phyloP scores from a whole-genome alignment of 2,888 invertebrate genomes.

The Polydrusus cervinus region DNA sequence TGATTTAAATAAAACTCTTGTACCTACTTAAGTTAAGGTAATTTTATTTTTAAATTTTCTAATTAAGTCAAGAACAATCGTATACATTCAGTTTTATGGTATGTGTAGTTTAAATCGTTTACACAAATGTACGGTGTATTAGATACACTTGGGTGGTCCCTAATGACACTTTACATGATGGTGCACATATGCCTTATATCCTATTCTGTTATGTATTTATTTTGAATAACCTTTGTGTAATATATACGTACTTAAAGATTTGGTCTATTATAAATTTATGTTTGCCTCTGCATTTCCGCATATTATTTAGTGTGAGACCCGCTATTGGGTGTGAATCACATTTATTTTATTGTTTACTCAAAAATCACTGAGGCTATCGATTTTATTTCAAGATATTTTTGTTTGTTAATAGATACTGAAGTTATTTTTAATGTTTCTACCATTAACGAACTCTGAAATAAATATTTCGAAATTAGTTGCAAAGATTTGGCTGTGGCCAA shows the following conservation, averaged over 20 bases:
- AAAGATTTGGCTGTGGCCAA: no score
- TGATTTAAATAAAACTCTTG: not conserved
- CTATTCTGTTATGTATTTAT: not conserved
- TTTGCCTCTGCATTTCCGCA: no score
- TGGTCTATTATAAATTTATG: not conserved
- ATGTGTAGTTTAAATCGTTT: conserved; percentile 8
- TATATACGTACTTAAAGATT: conserved; percentile 2
- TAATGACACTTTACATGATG: conserved; percentile 11
- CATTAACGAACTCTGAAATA: no score
- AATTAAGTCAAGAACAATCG: not conserved
- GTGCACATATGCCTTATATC: not conserved
- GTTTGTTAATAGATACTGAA: no score
- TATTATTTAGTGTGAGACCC: no score
- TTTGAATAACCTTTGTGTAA: not conserved
- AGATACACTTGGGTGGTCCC: conserved; percentile 4
- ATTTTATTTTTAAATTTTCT: not conserved
- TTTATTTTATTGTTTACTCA: no score
- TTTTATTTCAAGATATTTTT: no score
- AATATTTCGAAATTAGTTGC: no score
- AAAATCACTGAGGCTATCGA: no score
- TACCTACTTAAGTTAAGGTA: not conserved
- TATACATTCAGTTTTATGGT: not conserved
- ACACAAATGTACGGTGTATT: not conserved
- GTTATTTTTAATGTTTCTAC: no score
- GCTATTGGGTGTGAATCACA: no score